These are phyloP conservation scores for Allolobophora icterica DNA, from an alignment of 2,888 invertebrate species.

Conservation along the genomic window DNA sequence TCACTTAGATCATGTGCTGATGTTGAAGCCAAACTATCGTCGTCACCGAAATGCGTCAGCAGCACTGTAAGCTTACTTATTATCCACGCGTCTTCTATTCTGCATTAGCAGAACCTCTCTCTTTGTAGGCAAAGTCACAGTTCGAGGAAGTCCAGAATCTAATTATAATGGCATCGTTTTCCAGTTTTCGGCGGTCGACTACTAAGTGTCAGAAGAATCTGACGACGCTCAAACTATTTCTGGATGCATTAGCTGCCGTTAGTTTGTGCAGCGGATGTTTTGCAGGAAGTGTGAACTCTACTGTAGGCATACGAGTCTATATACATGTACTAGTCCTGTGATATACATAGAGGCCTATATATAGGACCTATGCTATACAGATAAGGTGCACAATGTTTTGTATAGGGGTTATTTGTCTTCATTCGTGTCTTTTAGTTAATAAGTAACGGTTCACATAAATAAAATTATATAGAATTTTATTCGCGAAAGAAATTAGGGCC, in stretches of 20 bases:
- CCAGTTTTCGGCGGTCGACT: not conserved
- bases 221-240: not conserved
- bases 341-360: not conserved
- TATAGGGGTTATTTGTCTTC: not conserved
- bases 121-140: not conserved
- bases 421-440: not conserved
- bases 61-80: not conserved
- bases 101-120: not conserved
- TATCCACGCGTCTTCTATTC: not conserved
- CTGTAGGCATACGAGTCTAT: too few relatives aligned
- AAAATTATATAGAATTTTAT: not conserved
- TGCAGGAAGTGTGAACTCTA: not conserved
- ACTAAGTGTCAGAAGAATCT: not conserved
- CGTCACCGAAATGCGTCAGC: not conserved
- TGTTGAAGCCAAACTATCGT: not conserved
- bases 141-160: not conserved
- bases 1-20: not conserved
- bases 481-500: not conserved
- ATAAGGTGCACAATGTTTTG: not conserved
- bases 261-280: not conserved
- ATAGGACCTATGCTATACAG: not conserved
- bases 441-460: not conserved
- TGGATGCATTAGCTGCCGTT: slow-evolving; percentile 1
- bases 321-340: too few relatives aligned
- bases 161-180: not conserved